Evolutionary conservation across 1,140 invertebrate species (phyloP).

Genomic region (Wasmannia auropunctata): DNA sequence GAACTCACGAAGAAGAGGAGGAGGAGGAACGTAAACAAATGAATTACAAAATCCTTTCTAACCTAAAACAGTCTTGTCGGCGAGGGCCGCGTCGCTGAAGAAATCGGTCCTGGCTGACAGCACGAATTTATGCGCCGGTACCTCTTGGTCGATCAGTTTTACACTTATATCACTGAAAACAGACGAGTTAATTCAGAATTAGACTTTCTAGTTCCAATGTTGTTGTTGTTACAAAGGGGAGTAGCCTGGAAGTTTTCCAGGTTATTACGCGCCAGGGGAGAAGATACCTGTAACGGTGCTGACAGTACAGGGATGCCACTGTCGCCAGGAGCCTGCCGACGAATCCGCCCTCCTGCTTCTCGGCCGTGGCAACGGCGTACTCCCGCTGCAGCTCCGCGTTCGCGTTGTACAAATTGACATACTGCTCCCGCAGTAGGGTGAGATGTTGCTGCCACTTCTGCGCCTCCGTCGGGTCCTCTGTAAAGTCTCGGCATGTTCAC

Average conservation of each 20-base stretch:
- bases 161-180: slow-evolving; percentile 89
- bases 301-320: slow-evolving; percentile 92
- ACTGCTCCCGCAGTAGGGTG: slow-evolving; percentile 94
- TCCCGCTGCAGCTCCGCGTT: slow-evolving; percentile 94
- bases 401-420: slow-evolving; percentile 94
- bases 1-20: no score
- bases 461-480: slow-evolving; percentile 79
- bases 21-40: not conserved
- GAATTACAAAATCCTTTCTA: slow-evolving; percentile 50
- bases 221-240: not conserved
- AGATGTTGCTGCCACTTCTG: slow-evolving; percentile 95
- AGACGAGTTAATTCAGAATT: not conserved
- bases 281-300: slow-evolving; percentile 91
- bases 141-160: slow-evolving; percentile 88
- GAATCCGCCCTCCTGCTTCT: slow-evolving; percentile 90
- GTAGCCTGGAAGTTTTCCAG: not conserved
- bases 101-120: slow-evolving; percentile 94
- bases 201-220: not conserved
- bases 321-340: slow-evolving; percentile 92
- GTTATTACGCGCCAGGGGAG: not conserved
- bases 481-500: slow-evolving; percentile 52
- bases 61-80: slow-evolving; percentile 90
- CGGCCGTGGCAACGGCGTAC: slow-evolving; percentile 90
- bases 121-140: slow-evolving; percentile 96
- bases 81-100: slow-evolving; percentile 91